Base-by-base conservation (phyloP, 2,797 vertebrate genomes). In the Centroberyx gerrardi region DNA sequence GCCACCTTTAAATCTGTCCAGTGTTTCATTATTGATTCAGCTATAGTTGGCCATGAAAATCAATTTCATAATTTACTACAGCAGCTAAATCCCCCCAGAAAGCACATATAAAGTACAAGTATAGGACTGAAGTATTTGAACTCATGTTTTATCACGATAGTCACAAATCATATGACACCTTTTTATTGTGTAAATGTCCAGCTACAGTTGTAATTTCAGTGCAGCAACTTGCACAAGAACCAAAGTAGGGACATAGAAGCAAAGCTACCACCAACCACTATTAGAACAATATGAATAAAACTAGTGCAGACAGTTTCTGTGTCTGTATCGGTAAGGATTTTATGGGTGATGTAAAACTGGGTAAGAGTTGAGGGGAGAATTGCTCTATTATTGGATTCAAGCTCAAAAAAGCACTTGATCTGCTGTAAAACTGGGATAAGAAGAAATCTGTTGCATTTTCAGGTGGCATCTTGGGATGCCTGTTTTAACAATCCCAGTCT, bases 311-410 rank as follows among this genome's bases (percentile, higher is more conserved):
- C 82, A 60, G 76, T 40, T 62, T 28, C 44, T 27, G 33, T 70
- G 53, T 74, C 80, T 58, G 29, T 76, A 56, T 68, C 68, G 38
- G 56, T 33, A 62, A 69, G 65, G 71, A 83, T 87, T 74, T 87
- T 42, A 76, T 5, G 73, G 84, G 29, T 91, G 91, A 91, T 90
- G 88, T 84, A 89, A 92, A 90, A 62, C 79, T 66, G 54, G 38
- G 88, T 85, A 91, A 91, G 74, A 92, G 58, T 85, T 85, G 84
- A 84, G 87, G 82, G 36, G 13, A 82, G 66, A 83, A 68, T 75
- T 64, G 61, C 77, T 78, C 59, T 62, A 66, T 85, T 87, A 89
- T 80, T 85, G 62, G 70, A 83, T 61, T 84, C 51, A 22, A 38
- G 62, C 65, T 18, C 0, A 31, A 53, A 64, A 67, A 44, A 54